Evolutionary conservation across 2,113 vertebrate genomes (phyloP).

Genomic region (Phylloscopus trochilus): DNA sequence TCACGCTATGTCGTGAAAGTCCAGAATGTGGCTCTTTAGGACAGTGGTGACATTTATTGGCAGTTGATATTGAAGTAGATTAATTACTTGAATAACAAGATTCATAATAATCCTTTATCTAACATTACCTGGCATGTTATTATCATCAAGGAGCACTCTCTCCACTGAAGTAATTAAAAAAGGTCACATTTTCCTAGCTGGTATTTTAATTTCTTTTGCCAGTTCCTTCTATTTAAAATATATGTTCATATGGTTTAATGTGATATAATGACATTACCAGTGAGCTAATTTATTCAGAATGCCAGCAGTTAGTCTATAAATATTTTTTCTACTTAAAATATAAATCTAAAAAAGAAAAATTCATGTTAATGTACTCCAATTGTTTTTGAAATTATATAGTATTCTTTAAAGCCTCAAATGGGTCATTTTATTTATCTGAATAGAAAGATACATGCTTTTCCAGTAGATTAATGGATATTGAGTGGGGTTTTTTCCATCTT

Average conservation of each 20-base stretch:
- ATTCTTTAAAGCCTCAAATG: not conserved
- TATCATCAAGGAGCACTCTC: not conserved
- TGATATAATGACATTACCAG: not conserved
- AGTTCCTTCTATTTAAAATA: not conserved
- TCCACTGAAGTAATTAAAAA: not conserved
- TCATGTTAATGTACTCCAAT: not conserved
- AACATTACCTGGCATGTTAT: not conserved
- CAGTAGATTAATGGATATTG: not conserved
- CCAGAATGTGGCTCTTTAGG: not conserved
- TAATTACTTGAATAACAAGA: not conserved
- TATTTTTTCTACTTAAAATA: constrained; percentile 7
- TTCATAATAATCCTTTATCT: not conserved
- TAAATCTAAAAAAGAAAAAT: not conserved
- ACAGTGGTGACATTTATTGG: not conserved
- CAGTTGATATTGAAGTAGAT: not conserved
- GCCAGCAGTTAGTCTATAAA: not conserved
- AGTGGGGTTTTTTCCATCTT: not conserved
- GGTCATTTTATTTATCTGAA: not conserved
- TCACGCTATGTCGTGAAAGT: not conserved
- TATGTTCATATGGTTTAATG: not conserved
- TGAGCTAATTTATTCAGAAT: not conserved
- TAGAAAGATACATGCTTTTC: not conserved
- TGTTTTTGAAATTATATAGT: not conserved
- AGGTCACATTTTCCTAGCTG: not conserved
- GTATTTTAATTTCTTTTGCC: not conserved